Base-by-base conservation (phyloP, 2,797 vertebrate species). In the Apodemus agrarius region DNA sequence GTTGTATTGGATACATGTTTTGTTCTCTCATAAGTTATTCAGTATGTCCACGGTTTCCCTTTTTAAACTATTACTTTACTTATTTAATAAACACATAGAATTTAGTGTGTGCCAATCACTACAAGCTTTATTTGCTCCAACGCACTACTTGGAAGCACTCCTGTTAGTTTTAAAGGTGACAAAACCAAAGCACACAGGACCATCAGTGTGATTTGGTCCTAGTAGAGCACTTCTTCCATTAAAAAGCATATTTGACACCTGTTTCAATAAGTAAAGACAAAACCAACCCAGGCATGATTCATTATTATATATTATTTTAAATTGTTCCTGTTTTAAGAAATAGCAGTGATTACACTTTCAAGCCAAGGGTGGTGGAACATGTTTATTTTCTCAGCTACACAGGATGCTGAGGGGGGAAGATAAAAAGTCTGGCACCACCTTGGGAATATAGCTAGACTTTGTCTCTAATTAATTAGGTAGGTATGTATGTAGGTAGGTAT, bases 51-150 rank as follows among this genome's bases (percentile, higher is more conserved):
- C 52, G 86, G 22, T 61, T 61, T 34, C 11, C 13, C 40, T 40
- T 57, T 96, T 91, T 89, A 69, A 90, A 82, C 34, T 24, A 54
- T 49, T 87, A 37, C 34, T 37, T 81, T 90, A 88, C 46, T 34
- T 85, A 67, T 37, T 85, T 96, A 93, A 63, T 75, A 93, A 95
- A 93, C 67, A 94, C 59, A 79, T 31, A 40, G 16, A 90, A 90
- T 93, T 87, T 94, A 57, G 6, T 90, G 57, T 89, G 52, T 88
- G 8, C 26, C 26, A 67, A 93, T 46, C 49, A 90, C 52, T 94
- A 95, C 43, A 24, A 91, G 75, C 59, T 94, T 96, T 76, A 76
- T 84, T 88, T 95, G 81, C 21, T 81, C 19, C n/a, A 40, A 11
- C 78, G 81, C 79, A 24, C 5, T 52, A 34, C 57, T 76, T 67